Percentiles rank a stretch among this genome's conserved stretches.
phyloP scores from a whole-genome alignment of 2,888 invertebrate genomes.

The Danaus chrysippus region DNA sequence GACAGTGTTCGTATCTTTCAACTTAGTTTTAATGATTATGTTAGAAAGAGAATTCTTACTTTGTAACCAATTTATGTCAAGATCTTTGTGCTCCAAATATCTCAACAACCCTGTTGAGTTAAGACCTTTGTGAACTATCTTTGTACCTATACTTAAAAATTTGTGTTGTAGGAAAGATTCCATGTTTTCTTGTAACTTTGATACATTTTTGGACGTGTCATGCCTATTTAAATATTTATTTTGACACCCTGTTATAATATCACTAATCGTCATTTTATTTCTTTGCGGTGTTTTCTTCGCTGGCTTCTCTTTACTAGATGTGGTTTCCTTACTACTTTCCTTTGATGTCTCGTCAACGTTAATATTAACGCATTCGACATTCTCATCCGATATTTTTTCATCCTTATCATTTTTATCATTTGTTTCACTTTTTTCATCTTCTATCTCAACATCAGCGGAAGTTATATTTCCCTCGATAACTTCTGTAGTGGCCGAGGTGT shows the following conservation, averaged over 20 bases:
- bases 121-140: constrained; percentile 52
- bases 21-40: constrained; percentile 51
- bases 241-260: constrained; percentile 50
- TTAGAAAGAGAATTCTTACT: constrained; percentile 36
- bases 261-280: constrained; percentile 45
- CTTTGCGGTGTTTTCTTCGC: constrained; percentile 26
- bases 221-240: constrained; percentile 45
- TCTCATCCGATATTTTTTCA: constrained; percentile 13
- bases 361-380: constrained; percentile 51
- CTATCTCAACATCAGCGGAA: constrained; percentile 14
- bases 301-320: constrained; percentile 19
- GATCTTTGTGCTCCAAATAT: constrained; percentile 58
- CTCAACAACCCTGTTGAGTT: constrained; percentile 56
- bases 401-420: constrained; percentile 13
- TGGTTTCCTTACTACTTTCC: constrained; percentile 26
- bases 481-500: constrained; percentile 19
- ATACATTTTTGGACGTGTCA: constrained; percentile 30
- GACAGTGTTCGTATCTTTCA: constrained; percentile 32
- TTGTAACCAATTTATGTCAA: constrained; percentile 53
- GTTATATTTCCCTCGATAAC: constrained; percentile 1
- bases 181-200: constrained; percentile 28
- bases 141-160: constrained; percentile 63
- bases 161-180: constrained; percentile 56
- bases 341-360: constrained; percentile 51
- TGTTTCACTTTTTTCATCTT: constrained; percentile 2